Evolutionary conservation across 2,797 vertebrate species (phyloP).

Genomic region (Tympanoctomys barrerae): DNA sequence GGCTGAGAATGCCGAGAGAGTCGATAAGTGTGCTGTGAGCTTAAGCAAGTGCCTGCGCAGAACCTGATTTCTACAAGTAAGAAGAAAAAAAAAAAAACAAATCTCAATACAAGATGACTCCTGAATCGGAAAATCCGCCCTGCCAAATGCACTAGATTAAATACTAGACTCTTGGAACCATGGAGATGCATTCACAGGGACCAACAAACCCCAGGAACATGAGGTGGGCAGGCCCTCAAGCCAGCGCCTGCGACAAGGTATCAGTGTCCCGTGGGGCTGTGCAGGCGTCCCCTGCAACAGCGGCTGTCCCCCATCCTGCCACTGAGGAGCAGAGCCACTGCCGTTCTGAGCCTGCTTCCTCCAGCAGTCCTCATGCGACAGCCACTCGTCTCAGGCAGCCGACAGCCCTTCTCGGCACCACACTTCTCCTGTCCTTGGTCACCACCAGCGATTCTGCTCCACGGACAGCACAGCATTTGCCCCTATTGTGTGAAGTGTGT

Average conservation of each 20-base stretch:
- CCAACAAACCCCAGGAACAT: neutral
- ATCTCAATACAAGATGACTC: neutral
- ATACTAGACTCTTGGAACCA: neutral
- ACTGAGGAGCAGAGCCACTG: neutral
- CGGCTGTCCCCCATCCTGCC: neutral
- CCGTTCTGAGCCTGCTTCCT: neutral
- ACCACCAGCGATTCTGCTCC: neutral
- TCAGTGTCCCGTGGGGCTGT: neutral
- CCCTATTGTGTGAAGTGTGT: neutral
- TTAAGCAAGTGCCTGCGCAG: neutral
- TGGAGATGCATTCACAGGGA: neutral
- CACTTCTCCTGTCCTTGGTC: neutral
- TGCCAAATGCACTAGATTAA: neutral
- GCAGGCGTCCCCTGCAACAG: neutral
- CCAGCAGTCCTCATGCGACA: neutral
- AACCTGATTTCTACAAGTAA: constrained; percentile 21
- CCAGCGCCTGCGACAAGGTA: too few species aligned
- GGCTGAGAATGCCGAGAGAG: neutral
- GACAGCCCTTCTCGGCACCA: neutral
- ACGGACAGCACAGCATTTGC: neutral
- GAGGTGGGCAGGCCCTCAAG: neutral
- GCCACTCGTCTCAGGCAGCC: neutral
- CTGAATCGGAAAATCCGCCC: neutral
- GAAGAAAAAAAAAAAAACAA: neutral
- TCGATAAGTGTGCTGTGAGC: neutral